Evolutionary conservation across 2,113 vertebrate genomes (phyloP).

Genomic region (Chloebia gouldiae): DNA sequence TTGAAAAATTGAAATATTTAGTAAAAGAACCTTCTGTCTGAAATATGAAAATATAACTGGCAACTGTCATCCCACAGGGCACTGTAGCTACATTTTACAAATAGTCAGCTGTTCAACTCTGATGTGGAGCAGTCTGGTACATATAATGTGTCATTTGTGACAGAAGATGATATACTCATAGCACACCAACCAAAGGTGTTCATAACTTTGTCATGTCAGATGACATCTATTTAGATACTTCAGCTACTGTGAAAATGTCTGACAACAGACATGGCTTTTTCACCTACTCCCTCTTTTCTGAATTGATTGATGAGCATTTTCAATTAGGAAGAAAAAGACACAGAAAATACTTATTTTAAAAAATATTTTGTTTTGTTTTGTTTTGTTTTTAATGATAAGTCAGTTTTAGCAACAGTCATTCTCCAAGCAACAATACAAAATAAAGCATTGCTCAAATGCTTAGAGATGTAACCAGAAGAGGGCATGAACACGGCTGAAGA

Average conservation of each 20-base stretch:
- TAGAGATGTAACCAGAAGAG: background rate
- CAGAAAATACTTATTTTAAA: background rate
- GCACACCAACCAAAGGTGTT: background rate
- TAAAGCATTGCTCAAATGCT: background rate
- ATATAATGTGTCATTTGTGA: background rate
- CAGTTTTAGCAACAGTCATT: background rate
- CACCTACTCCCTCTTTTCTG: background rate
- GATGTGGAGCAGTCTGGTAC: background rate
- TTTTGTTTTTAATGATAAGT: background rate
- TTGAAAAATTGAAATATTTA: background rate
- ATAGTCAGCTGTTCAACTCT: background rate
- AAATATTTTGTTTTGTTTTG: background rate
- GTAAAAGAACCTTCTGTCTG: background rate
- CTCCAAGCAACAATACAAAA: background rate
- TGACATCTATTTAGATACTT: background rate
- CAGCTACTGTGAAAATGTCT: background rate
- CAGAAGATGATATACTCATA: background rate
- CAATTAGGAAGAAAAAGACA: background rate
- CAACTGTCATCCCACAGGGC: background rate
- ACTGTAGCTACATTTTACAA: background rate
- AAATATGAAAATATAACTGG: background rate
- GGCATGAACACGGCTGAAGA: accelerated
- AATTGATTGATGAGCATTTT: background rate
- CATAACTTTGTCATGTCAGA: background rate
- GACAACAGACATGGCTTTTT: background rate